phyloP scores from a whole-genome alignment of 2,888 invertebrate species.

The Myopa testacea region DNA sequence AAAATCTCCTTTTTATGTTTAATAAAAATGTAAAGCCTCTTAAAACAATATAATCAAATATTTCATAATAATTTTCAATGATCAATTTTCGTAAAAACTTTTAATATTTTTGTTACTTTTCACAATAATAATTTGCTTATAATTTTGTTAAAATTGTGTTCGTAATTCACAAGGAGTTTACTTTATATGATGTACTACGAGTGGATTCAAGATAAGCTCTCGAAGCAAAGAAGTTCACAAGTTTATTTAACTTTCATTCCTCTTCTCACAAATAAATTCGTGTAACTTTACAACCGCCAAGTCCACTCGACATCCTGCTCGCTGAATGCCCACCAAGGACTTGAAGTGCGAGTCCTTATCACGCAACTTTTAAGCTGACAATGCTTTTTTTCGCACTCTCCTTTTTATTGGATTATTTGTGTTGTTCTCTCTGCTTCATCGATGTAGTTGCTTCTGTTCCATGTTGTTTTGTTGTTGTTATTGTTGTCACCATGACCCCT shows the following conservation, averaged over 20 bases:
- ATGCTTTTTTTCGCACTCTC: slow-evolving; percentile 4
- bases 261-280: not conserved
- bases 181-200: too few relatives aligned
- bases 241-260: not conserved
- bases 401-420: not conserved
- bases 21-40: too few relatives aligned
- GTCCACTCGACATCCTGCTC: not conserved
- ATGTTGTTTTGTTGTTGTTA: not conserved
- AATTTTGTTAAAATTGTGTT: too few relatives aligned
- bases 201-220: too few relatives aligned
- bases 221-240: not conserved
- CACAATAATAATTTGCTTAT: not conserved
- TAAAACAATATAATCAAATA: too few relatives aligned
- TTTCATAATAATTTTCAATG: not conserved
- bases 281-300: not conserved
- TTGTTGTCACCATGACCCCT: not conserved
- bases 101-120: not conserved
- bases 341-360: not conserved
- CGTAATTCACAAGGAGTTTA: too few relatives aligned
- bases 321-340: not conserved
- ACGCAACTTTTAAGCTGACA: slow-evolving; percentile 35
- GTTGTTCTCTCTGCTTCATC: not conserved
- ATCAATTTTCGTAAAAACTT: not conserved
- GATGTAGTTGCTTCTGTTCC: not conserved
- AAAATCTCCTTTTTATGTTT: too few relatives aligned